Evolutionary conservation across 2,888 invertebrate species (phyloP).

Genomic region (Philopedon plagiatum): DNA sequence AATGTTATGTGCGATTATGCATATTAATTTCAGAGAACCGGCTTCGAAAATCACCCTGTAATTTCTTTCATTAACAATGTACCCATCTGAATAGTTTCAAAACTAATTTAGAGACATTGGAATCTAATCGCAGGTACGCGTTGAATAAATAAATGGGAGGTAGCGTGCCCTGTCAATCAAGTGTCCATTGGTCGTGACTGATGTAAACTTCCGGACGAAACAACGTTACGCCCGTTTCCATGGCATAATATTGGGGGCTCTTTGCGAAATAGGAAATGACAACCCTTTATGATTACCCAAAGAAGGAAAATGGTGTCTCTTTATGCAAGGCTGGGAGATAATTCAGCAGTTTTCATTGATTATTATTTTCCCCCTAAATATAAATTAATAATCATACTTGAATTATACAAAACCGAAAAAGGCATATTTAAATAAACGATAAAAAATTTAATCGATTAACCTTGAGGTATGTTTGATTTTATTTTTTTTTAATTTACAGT

Average conservation of each 20-base stretch:
- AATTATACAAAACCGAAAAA: too few species aligned
- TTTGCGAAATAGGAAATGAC: constrained; percentile 25
- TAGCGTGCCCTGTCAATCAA: constrained; percentile 54
- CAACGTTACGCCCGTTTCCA: constrained; percentile 22
- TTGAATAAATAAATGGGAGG: constrained; percentile 56
- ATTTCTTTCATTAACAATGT: neutral
- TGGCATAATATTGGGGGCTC: constrained; percentile 19
- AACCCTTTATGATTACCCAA: constrained; percentile 32
- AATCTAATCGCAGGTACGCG: constrained; percentile 44
- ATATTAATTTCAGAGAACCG: too few species aligned
- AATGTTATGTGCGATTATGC: too few species aligned
- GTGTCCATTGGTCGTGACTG: constrained; percentile 52
- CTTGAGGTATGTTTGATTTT: too few species aligned
- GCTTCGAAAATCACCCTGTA: neutral
- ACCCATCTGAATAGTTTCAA: constrained; percentile 7
- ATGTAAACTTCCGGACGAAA: constrained; percentile 50
- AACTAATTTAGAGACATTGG: constrained; percentile 17
- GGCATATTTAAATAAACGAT: too few species aligned
- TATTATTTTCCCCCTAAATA: too few species aligned
- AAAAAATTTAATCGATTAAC: too few species aligned
- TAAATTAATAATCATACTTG: too few species aligned
- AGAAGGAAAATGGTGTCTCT: constrained; percentile 27
- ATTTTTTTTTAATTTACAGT: too few species aligned
- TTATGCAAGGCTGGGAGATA: neutral
- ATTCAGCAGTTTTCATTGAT: too few species aligned